Evolutionary conservation across 2,113 vertebrate genomes (phyloP), one percentile per base, ranked within the genome.

Genomic region (Neolamprologus toae): DNA sequence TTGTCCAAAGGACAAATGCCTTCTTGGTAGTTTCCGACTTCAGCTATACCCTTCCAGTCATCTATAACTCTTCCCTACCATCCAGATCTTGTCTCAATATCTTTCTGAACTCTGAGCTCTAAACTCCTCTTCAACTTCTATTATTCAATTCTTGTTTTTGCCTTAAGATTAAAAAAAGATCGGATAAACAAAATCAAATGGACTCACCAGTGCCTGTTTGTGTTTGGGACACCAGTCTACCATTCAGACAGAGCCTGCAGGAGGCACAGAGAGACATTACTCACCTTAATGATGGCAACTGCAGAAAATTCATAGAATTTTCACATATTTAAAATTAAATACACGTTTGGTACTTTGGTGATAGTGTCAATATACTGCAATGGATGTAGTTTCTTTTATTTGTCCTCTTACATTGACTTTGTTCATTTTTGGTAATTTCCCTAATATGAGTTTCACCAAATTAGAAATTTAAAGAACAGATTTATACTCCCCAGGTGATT

Each of bases 201-300:
- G 2, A 94, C 97, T 95, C 88, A 98, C 98, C 97, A 49, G 84
- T 86, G n/a, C 89, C 91, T 89, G 90, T 80, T 78, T 78, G 73
- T 84, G 96, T 96, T 49, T 98, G 97, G 88, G 97, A 97, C 83
- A 96, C 96, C 95, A 99, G 97, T 93, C 97, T 90, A 51, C 98
- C 98, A 83, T 97, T 96, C 86, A 94, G 96, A 93, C 98, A 99
- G 82, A 97, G 95, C 95, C 98, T 99, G 94, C 31, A 94, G 92
- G 2, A 79, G 83, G 83, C 33, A 92, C 11, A 86, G 14, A 85
- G 33, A 82, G 3, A 35, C 4, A 12, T 81, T 8, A 55, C 3
- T 47, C 71, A 47, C 68, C 16, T 51, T 14, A 12, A 68, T 80
- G 13, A 85, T 73, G 49, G 9, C 23, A 47, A 28, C n/a, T 40